phyloP scores from a whole-genome alignment of 1,140 invertebrate species.

The Gryllus bimaculatus region DNA sequence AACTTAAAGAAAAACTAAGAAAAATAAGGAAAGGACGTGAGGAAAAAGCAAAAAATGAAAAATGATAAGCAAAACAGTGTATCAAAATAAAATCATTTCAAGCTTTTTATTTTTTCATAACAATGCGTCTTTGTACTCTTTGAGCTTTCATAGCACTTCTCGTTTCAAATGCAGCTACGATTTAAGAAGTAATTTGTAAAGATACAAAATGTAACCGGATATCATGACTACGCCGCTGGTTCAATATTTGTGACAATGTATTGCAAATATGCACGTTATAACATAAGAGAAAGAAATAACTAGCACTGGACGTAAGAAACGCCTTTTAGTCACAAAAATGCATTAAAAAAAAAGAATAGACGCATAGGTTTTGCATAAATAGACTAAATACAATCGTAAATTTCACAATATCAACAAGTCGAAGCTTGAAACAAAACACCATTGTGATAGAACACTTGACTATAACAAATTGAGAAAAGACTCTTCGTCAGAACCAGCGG shows the following conservation, averaged over 20 bases:
- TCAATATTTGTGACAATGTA: background rate
- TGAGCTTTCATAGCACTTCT: background rate
- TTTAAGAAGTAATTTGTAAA: constrained; percentile 2
- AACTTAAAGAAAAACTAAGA: background rate
- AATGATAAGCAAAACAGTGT: background rate
- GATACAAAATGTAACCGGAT: background rate
- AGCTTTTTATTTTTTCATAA: background rate
- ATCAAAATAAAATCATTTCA: background rate
- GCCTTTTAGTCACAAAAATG: background rate
- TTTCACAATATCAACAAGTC: background rate
- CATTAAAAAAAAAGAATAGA: background rate
- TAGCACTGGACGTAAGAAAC: background rate
- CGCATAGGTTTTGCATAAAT: background rate
- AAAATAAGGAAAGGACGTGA: background rate
- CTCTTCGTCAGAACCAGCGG: background rate
- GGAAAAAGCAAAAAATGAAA: background rate
- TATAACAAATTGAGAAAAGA: background rate
- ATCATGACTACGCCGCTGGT: background rate
- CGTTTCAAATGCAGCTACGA: constrained; percentile 1
- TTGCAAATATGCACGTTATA: background rate
- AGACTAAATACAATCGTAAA: background rate
- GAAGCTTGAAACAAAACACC: background rate
- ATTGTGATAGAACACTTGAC: background rate
- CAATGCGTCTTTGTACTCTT: background rate
- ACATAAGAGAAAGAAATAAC: background rate